These are phyloP conservation scores for Mizuhopecten yessoensis DNA, from an alignment of 1,140 invertebrate species.

Conservation along the genomic window DNA sequence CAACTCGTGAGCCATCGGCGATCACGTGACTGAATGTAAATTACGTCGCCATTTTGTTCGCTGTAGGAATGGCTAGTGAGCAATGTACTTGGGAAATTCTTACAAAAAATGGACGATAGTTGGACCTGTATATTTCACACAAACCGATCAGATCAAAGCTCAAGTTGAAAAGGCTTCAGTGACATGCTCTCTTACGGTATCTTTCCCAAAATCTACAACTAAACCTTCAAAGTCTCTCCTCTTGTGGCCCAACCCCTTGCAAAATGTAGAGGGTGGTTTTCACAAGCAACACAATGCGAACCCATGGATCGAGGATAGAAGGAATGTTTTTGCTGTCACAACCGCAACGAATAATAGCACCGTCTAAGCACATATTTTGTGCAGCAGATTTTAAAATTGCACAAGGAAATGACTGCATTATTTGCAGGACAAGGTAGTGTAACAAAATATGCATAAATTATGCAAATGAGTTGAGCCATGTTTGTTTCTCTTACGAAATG, in stretches of 20 bases:
- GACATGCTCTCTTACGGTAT: constrained; percentile 54
- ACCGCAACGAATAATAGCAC: constrained; percentile 51
- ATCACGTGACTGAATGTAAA: constrained; percentile 53
- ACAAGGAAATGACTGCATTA: constrained; percentile 51
- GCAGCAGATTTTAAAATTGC: constrained; percentile 46
- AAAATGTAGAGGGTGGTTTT: constrained; percentile 48
- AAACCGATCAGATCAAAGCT: constrained; percentile 55
- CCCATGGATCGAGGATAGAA: constrained; percentile 50
- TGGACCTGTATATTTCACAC: constrained; percentile 53
- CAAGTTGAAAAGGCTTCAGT: constrained; percentile 58
- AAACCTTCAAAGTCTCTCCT: constrained; percentile 50
- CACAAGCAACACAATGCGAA: constrained; percentile 52
- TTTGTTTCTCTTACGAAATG: constrained; percentile 10
- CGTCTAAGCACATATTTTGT: constrained; percentile 45
- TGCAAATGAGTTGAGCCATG: constrained; percentile 52
- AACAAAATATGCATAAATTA: constrained; percentile 59
- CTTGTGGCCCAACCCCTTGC: constrained; percentile 46
- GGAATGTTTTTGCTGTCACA: constrained; percentile 42
- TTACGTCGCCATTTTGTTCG: constrained; percentile 59
- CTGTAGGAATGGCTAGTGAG: constrained; percentile 47
- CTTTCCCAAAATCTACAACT: constrained; percentile 54
- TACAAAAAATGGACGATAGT: constrained; percentile 50
- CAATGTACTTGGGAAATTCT: constrained; percentile 48
- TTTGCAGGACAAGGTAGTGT: constrained; percentile 50
- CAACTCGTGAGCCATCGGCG: constrained; percentile 6